Evolutionary conservation across 2,888 invertebrate species (phyloP).

Genomic region (Tenthredo amoena): DNA sequence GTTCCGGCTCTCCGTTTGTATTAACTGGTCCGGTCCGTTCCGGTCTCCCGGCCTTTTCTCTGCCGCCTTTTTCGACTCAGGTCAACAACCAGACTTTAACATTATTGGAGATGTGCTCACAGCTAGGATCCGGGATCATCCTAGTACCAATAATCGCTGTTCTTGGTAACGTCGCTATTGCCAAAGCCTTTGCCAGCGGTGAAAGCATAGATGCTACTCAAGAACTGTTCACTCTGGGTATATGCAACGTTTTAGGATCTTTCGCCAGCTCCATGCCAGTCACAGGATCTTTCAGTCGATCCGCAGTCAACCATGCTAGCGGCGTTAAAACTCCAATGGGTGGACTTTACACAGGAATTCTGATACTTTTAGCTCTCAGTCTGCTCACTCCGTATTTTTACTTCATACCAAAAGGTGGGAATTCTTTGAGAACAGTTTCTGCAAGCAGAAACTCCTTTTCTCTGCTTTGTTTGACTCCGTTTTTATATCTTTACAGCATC

Average conservation of each 20-base stretch:
- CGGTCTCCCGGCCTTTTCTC: conserved; percentile 85
- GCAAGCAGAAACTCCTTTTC: not conserved
- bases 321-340: conserved; percentile 95
- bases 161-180: conserved; percentile 96
- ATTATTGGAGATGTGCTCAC: conserved; percentile 86
- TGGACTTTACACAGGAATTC: conserved; percentile 89
- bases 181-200: conserved; percentile 94
- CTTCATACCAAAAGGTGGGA: conserved; percentile 87
- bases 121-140: conserved; percentile 91
- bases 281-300: conserved; percentile 92
- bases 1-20: conserved; percentile 83
- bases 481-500: conserved; percentile 80
- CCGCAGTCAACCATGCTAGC: conserved; percentile 97
- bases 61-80: conserved; percentile 87
- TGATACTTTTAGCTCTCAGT: conserved; percentile 91
- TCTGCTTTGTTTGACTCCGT: not conserved
- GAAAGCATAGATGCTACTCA: conserved; percentile 93
- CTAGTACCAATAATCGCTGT: conserved; percentile 95
- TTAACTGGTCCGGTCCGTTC: conserved; percentile 88
- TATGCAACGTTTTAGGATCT: conserved; percentile 92
- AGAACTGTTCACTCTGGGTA: conserved; percentile 91
- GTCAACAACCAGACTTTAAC: conserved; percentile 81
- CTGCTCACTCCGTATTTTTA: conserved; percentile 94
- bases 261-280: conserved; percentile 95
- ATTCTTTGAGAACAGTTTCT: not conserved